These are phyloP conservation scores for Cephus nigrinus DNA, from an alignment of 2,888 invertebrate genomes.

Conservation along the genomic window DNA sequence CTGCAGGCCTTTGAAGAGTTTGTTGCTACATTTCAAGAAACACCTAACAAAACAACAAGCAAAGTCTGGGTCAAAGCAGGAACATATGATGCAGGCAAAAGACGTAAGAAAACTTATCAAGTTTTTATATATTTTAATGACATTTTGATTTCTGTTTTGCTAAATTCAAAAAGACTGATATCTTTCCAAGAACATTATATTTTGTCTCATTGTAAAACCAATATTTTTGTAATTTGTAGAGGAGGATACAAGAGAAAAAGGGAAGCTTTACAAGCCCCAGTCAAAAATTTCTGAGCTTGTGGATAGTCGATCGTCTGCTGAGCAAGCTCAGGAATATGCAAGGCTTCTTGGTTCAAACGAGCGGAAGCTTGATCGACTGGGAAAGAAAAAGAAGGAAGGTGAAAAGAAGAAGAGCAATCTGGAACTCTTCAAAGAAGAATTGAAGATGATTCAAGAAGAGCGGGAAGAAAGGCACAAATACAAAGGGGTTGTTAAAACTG, in stretches of 20 bases:
- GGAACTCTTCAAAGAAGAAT: constrained; percentile 97
- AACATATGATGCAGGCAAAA: constrained; percentile 93
- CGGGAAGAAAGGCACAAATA: constrained; percentile 94
- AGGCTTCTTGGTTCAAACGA: constrained; percentile 72
- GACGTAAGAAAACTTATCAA: constrained; percentile 73
- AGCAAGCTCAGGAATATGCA: constrained; percentile 78
- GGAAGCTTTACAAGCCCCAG: constrained; percentile 92
- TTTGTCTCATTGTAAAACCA: neutral
- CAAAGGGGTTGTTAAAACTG: constrained; percentile 77
- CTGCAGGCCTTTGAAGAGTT: constrained; percentile 93
- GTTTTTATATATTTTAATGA: neutral
- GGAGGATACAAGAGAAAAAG: constrained; percentile 89
- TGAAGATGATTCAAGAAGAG: constrained; percentile 98
- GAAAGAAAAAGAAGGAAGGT: constrained; percentile 77
- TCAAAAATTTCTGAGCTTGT: constrained; percentile 78
- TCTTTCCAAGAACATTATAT: constrained; percentile 2
- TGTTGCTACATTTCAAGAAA: constrained; percentile 95
- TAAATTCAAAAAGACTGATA: neutral
- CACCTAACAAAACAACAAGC: constrained; percentile 77
- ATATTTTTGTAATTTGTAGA: constrained; percentile 67
- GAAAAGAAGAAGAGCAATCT: constrained; percentile 97
- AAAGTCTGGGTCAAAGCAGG: constrained; percentile 99
- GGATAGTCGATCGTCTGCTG: constrained; percentile 69
- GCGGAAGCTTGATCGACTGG: constrained; percentile 74
- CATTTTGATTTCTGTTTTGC: neutral